These are phyloP conservation scores for Pantherophis alleghaniensis DNA, from an alignment of 2,797 vertebrate genomes.

Conservation along the genomic window DNA sequence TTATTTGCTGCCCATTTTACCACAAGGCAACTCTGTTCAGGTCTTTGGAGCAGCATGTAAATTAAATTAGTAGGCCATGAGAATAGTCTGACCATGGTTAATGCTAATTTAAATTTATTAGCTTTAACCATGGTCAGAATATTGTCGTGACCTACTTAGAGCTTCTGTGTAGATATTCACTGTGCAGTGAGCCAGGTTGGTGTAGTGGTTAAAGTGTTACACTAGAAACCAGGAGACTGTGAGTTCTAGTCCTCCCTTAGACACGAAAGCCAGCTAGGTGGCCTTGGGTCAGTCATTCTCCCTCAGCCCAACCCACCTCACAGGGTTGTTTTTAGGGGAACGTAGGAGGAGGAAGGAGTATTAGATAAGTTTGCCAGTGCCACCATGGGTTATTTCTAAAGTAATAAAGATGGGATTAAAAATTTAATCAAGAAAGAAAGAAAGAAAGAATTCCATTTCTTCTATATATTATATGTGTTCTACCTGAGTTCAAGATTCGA, in stretches of 20 bases:
- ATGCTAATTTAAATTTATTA: neutral
- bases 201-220: neutral
- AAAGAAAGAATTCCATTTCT: neutral
- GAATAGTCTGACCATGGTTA: neutral
- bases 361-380: neutral
- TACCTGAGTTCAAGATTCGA: neutral
- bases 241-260: neutral
- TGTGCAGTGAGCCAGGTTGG: neutral
- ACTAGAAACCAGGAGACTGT: neutral
- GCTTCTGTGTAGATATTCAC: neutral
- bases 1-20: neutral
- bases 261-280: neutral
- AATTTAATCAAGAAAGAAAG: neutral
- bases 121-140: neutral
- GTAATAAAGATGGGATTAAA: neutral
- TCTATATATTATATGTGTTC: neutral
- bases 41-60: neutral
- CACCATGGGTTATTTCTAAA: neutral
- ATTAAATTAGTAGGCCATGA: neutral
- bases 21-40: neutral
- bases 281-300: neutral
- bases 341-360: neutral
- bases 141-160: neutral
- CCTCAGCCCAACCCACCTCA: neutral
- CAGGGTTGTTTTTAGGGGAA: neutral